Evolutionary conservation across 1,140 invertebrate genomes (phyloP).

Genomic region (Brachionus rotundiformis): DNA sequence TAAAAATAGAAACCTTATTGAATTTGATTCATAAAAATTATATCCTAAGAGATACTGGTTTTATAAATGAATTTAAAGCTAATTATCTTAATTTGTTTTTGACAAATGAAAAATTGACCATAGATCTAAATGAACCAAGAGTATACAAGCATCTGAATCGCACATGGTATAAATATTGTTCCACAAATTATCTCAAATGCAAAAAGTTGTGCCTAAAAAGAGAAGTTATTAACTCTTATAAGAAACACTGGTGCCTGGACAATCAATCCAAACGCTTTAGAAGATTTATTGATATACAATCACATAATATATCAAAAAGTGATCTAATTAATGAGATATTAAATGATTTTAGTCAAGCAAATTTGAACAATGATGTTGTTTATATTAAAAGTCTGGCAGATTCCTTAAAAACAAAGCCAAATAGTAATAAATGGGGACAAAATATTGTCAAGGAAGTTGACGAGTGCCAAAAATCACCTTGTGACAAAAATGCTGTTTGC

Average conservation of each 20-base stretch:
- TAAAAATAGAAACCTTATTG: neutral
- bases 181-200: neutral
- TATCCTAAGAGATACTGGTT: neutral
- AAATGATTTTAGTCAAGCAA: neutral
- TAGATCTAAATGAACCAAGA: neutral
- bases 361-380: slow-evolving; percentile 36
- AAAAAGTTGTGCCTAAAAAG: neutral
- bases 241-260: slow-evolving; percentile 42
- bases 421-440: neutral
- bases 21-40: slow-evolving; percentile 10
- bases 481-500: slow-evolving; percentile 78
- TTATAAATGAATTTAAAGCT: slow-evolving; percentile 17
- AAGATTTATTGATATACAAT: neutral
- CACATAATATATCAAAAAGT: neutral
- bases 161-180: slow-evolving; percentile 30
- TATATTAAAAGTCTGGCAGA: neutral
- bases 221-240: slow-evolving; percentile 21
- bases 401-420: slow-evolving; percentile 39
- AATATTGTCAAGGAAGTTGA: slow-evolving; percentile 72
- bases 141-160: slow-evolving; percentile 32
- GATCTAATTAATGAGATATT: neutral
- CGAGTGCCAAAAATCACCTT: slow-evolving; percentile 77
- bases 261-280: slow-evolving; percentile 1
- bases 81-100: slow-evolving; percentile 37
- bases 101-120: neutral